Evolutionary conservation across 2,113 vertebrate species (phyloP).

Genomic region (Calypte anna): DNA sequence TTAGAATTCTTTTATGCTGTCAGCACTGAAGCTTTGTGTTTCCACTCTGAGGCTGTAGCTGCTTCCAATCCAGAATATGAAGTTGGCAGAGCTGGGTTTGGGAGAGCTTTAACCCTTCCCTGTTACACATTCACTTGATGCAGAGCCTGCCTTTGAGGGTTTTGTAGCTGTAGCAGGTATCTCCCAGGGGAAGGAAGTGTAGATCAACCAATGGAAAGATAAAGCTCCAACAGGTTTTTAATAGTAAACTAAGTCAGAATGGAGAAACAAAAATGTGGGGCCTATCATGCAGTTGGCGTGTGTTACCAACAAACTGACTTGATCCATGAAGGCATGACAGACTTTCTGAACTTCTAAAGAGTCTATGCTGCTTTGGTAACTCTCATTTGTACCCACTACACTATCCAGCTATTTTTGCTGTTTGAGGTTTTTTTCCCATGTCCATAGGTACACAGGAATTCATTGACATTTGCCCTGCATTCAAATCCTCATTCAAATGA

Average conservation of each 20-base stretch:
- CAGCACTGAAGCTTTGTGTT: constrained; percentile 51
- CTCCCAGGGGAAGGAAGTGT: neutral
- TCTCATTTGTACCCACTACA: neutral
- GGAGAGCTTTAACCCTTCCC: constrained; percentile 56
- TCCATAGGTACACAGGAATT: neutral
- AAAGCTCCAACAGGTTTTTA: constrained; percentile 46
- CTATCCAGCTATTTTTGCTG: neutral
- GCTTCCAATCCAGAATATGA: constrained; percentile 61
- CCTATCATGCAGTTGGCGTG: neutral
- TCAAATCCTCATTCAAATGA: neutral
- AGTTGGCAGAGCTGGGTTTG: constrained; percentile 52
- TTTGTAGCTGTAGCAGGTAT: neutral
- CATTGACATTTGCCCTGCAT: neutral
- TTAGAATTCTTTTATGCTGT: constrained; percentile 44
- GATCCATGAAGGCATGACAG: neutral
- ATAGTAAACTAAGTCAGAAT: constrained; percentile 36
- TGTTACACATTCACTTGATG: neutral
- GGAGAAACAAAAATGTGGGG: neutral
- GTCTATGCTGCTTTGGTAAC: neutral
- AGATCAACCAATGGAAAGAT: constrained; percentile 8
- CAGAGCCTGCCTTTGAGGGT: neutral
- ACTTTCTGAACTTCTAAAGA: neutral
- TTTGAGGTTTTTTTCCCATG: neutral
- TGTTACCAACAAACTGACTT: neutral
- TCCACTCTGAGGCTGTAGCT: constrained; percentile 51